Evolutionary conservation across 2,113 vertebrate genomes (phyloP).

Genomic region (Emydocephalus ijimae): DNA sequence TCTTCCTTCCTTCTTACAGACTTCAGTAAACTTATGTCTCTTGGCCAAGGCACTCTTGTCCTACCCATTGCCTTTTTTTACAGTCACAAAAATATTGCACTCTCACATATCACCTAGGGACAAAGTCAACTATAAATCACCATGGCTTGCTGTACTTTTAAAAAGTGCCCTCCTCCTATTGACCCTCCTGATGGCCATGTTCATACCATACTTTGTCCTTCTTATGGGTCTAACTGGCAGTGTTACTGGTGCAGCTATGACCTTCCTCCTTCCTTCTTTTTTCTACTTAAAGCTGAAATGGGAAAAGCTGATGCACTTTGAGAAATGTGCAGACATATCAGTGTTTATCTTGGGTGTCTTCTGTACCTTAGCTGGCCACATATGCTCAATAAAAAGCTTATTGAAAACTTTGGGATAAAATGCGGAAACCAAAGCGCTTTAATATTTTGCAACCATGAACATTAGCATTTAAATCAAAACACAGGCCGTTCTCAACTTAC

Average conservation of each 20-base stretch:
- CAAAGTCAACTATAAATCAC: constrained; percentile 16
- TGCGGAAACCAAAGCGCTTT: constrained; percentile 21
- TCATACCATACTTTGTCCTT: constrained; percentile 74
- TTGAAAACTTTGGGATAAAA: constrained; percentile 54
- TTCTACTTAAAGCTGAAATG: constrained; percentile 78
- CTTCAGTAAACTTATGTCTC: constrained; percentile 75
- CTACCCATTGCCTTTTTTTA: constrained; percentile 79
- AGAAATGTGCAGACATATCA: constrained; percentile 67
- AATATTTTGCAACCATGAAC: not conserved
- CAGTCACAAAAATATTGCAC: constrained; percentile 72
- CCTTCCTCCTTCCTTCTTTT: constrained; percentile 77
- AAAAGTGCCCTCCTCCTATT: constrained; percentile 68
- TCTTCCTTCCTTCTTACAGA: constrained; percentile 71
- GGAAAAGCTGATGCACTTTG: constrained; percentile 57
- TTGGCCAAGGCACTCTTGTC: constrained; percentile 76
- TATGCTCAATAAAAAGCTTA: constrained; percentile 74
- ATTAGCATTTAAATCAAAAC: not conserved
- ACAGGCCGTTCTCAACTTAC: not conserved
- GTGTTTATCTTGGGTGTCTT: constrained; percentile 73
- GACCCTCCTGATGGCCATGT: constrained; percentile 72
- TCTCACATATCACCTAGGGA: constrained; percentile 55
- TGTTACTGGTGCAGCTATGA: constrained; percentile 72
- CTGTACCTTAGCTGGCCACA: constrained; percentile 71
- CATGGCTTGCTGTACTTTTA: constrained; percentile 51
- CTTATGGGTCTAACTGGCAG: constrained; percentile 80